Percentiles rank a stretch among this genome's conserved stretches.
These are phyloP conservation scores for Onychostruthus taczanowskii DNA, from an alignment of 2,113 vertebrate genomes.

Conservation along the genomic window DNA sequence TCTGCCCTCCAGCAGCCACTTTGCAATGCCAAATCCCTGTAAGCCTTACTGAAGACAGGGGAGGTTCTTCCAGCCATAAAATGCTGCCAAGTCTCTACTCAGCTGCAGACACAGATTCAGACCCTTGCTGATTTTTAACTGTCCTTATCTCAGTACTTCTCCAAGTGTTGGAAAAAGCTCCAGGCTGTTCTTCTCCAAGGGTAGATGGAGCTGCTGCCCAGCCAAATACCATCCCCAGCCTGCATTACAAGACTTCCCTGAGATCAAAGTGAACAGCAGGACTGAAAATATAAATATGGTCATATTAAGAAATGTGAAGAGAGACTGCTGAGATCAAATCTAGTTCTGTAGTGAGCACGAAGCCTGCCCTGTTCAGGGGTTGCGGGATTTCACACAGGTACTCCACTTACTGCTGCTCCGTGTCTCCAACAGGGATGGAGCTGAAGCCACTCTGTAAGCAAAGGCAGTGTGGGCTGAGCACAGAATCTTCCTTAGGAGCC, in stretches of 20 bases:
- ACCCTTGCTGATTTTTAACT: neutral
- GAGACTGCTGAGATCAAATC: neutral
- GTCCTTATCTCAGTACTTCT: neutral
- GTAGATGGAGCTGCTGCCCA: neutral
- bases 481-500: rapidly evolving
- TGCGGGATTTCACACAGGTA: neutral
- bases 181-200: neutral
- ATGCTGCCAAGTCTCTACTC: neutral
- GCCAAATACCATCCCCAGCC: neutral
- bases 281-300: neutral
- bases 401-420: rapidly evolving
- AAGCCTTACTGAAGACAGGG: neutral
- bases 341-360: rapidly evolving
- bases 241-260: neutral
- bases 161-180: neutral
- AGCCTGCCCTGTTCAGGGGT: rapidly evolving
- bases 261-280: slow-evolving; percentile 15
- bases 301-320: neutral
- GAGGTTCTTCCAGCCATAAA: neutral
- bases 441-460: neutral
- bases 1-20: neutral
- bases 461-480: neutral
- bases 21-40: neutral
- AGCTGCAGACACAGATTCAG: neutral
- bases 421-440: neutral